Evolutionary conservation across 2,113 vertebrate genomes (phyloP), one percentile per base, ranked within the genome.

Genomic region (Paedocypris sp.): DNA sequence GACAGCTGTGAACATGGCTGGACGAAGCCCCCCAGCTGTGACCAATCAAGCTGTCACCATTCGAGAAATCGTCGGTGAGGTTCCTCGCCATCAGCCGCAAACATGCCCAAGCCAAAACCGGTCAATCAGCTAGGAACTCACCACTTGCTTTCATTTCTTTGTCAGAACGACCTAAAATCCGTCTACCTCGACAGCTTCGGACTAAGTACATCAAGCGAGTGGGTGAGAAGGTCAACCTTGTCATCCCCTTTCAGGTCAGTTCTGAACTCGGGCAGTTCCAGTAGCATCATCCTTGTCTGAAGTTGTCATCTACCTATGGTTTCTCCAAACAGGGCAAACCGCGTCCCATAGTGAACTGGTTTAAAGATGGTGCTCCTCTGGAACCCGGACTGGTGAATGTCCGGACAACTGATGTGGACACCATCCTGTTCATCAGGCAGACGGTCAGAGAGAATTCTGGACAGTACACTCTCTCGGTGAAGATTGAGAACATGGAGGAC

Each of bases 241-340:
- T 92, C 52, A 89, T 94, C 73, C 89, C 92, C 53, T 94, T 93
- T 80, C 90, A 91, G 89, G 92, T 94, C 31, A 73, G 73, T 45
- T 6, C 3, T 28, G 1, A 13, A 35, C 11, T n/a, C n/a, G n/a
- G n/a, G n/a, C n/a, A n/a, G n/a, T n/a, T n/a, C n/a, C n/a, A n/a
- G 2, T 20, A 31, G n/a, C 22, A 38, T 19, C 53, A 23, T 4
- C 31, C 12, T 38, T 2, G n/a, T 23, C 22, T 22, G 8, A 12
- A 8, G 6, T 16, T 35, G 10, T 16, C 15, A 20, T 41, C 38
- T 16, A 39, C 11, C 31, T n/a, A 28, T 35, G 5, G 18, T 4
- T 31, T 12, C 49, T 28, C 26, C 5, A 22, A 15, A 43, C 26
- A 93, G 92, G 92, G 91, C 3, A 93, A 92, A 67, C 92, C 92